Base-by-base conservation (phyloP, 2,797 vertebrate genomes). In the Malurus splendens region DNA sequence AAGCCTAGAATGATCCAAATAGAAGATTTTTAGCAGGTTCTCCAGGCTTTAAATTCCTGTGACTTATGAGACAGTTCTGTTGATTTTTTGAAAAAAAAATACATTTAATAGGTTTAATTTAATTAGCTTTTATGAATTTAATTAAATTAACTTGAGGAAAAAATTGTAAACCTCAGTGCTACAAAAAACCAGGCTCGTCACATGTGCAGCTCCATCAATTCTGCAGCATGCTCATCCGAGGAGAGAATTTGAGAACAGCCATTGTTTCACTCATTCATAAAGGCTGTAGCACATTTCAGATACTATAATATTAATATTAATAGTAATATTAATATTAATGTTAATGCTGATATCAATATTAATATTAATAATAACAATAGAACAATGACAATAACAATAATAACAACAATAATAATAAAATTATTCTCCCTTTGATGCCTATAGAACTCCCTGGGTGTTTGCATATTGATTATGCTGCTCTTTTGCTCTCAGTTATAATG, bases 181-280 rank as follows among this genome's bases (percentile, higher is more conserved):
- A 48, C 19, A 18, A 60, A 68, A 45, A 52, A 47, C 39, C 47
- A 68, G 38, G 14, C 6, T 79, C 27, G 1, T 19, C n/a, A 2
- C 33, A 22, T 6, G 18, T 3, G 2, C 4, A 70, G 32, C 16
- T 25, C 18, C 24, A 14, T 6, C 54, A 54, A 50, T 30, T 4
- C 27, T 70, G 27, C 15, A 52, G 39, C 1, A 0, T 2, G 32
- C 19, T 73, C 44, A 17, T 30, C 28, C 1, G 0, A 38, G 70
- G 7, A 50, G 25, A 18, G 11, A 18, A 33, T 47, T 66, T 45
- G 60, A 66, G 48, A 19, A 4, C 13, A 42, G 41, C 4, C 11
- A 0, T 6, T 12, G 8, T 41, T 67, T 45, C 6, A 22, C 5
- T 24, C 30, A 20, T 10, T 70, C 60, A 32, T 60, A 64, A 66